Conservation (phyloP, 2,113 vertebrate genomes). For the Ptychochromis oligacanthus region DNA sequence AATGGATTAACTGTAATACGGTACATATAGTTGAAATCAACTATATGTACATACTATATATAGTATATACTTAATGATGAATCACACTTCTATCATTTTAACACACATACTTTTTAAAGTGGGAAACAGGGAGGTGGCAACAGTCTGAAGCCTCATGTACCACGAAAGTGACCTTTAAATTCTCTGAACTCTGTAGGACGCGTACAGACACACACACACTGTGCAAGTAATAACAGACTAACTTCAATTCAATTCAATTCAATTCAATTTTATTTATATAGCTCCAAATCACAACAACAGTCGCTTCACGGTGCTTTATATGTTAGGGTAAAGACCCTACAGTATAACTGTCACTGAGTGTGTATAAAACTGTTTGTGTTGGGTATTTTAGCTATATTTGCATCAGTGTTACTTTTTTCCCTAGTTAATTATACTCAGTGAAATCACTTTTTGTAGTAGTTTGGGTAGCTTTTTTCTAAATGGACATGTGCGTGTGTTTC, state of each 20-base stretch:
- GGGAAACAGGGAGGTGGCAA: background rate
- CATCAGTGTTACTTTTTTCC: too few relatives aligned
- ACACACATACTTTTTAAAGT: too few relatives aligned
- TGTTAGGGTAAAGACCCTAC: too few relatives aligned
- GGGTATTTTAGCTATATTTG: background rate
- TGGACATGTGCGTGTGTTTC: background rate
- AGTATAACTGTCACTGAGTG: too few relatives aligned
- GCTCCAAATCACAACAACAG: too few relatives aligned
- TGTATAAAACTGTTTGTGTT: background rate
- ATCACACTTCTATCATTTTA: background rate
- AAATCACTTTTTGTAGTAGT: background rate
- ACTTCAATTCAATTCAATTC: too few relatives aligned
- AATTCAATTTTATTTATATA: too few relatives aligned
- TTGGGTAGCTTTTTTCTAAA: background rate
- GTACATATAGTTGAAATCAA: too few relatives aligned
- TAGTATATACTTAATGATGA: background rate
- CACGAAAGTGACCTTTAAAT: background rate
- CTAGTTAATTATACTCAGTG: background rate
- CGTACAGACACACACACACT: too few relatives aligned
- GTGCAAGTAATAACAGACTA: too few relatives aligned
- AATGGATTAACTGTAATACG: background rate
- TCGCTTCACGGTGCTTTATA: too few relatives aligned
- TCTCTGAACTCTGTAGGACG: background rate
- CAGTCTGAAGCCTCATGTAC: background rate
- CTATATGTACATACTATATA: too few relatives aligned